Base-by-base conservation (phyloP, 2,888 invertebrate species). In the Saturnia japonica region DNA sequence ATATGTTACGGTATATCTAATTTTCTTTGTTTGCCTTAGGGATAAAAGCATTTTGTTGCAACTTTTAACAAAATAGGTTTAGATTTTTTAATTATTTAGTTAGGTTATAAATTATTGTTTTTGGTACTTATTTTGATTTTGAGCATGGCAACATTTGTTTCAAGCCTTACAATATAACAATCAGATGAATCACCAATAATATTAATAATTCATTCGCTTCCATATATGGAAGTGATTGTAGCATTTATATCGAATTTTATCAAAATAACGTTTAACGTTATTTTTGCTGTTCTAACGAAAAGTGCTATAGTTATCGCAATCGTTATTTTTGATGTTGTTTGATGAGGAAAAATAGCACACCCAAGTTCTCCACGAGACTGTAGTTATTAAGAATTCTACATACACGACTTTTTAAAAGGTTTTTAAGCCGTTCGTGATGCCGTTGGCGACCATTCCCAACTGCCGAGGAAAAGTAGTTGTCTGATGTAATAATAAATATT, bases 31-130 rank as follows among this genome's bases (percentile, higher is more conserved):
- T 77, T 60, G 11, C n/a, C 40, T 75, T 80, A 76, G 80, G 78
- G 79, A 78, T 79, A 76, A 73, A 75, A 75, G 83, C 83, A 82
- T 84, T 84, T 82, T 60, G 78, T 79, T 69, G 70, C 70, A 70
- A 28, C 42, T 70, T 40, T 78, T 76, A 78, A 78, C 77, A 75
- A 76, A 74, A 75, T 78, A 79, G 73, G 72, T 74, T 71, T 76
- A 76, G 72, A 67, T 74, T 68, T 74, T 72, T 64, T 42, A 34
- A 34, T 62, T 69, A n/a, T 64, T 64, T 40, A 9, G 11, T 57
- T 60, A 60, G 57, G 57, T 60, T 64, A 64, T 34, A 64, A 74
- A 73, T 73, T 73, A 75, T 75, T 77, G 66, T 45, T 72, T 73
- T 73, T 76, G 75, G 81, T 82, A 82, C 80, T 82, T 80, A 82